phyloP scores from a whole-genome alignment of 2,113 vertebrate genomes.

The Sisor rabdophorus region DNA sequence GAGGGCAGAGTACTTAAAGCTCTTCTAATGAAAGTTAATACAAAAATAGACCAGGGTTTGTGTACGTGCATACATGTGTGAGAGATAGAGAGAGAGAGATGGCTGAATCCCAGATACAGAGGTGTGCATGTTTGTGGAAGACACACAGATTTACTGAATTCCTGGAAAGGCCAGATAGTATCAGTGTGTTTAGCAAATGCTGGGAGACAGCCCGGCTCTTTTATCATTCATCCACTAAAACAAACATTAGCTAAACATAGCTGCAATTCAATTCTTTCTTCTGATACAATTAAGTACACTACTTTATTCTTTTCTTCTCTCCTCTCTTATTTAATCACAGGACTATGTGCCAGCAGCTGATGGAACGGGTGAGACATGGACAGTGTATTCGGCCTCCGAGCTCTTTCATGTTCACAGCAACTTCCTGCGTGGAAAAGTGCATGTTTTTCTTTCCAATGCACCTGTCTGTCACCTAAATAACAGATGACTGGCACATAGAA shows the following conservation, averaged over 20 bases:
- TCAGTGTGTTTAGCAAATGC: constrained; percentile 33
- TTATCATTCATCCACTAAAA: constrained; percentile 6
- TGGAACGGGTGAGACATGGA: constrained; percentile 60
- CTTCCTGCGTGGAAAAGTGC: constrained; percentile 74
- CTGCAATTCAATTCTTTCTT: constrained; percentile 33
- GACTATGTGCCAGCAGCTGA: constrained; percentile 60
- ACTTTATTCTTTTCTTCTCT: not conserved
- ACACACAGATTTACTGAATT: constrained; percentile 40
- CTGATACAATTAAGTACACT: constrained; percentile 7
- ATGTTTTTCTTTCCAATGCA: constrained; percentile 63
- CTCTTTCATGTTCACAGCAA: constrained; percentile 70
- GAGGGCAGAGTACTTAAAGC: constrained; percentile 7
- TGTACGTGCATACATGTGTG: constrained; percentile 8
- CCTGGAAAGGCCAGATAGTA: constrained; percentile 32
- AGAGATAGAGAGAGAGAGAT: not conserved
- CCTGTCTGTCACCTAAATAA: constrained; percentile 63
- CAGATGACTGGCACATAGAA: constrained; percentile 59
- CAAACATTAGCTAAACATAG: constrained; percentile 33
- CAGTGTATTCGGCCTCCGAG: constrained; percentile 60
- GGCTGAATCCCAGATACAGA: constrained; percentile 26
- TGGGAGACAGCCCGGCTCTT: constrained; percentile 17
- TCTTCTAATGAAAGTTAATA: constrained; percentile 4
- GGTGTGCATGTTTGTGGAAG: constrained; percentile 38
- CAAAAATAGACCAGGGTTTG: constrained; percentile 1
- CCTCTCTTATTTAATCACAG: constrained; percentile 45